Base-by-base conservation (phyloP, 2,797 vertebrate genomes). In the Loris lydekkerianus region DNA sequence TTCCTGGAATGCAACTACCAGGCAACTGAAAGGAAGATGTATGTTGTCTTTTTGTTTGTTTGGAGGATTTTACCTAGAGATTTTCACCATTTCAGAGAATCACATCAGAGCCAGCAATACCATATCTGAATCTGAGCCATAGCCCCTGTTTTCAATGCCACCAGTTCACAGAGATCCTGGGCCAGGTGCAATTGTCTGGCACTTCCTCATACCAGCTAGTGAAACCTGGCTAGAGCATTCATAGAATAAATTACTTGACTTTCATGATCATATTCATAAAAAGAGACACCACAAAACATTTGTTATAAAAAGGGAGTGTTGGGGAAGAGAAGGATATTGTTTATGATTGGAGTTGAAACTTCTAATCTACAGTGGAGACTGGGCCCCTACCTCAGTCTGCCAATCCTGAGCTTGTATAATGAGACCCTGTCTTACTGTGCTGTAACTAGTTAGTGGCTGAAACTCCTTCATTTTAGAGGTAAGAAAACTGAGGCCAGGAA, bases 181-280 rank as follows among this genome's bases (percentile, higher is more conserved):
- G n/a, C 25, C 34, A 34, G 25, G 25, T 78, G 3, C 27, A 34
- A 83, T 49, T 20, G 29, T 37, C 70, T 75, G 49, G 10, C 27
- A 34, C 53, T 77, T 43, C 20, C 43, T 82, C 70, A 82, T 4
- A 49, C 7, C 58, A 73, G 25, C 37, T 72, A 49, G 75, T 67
- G 14, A 43, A 86, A 43, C 67, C 43, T 63, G 7, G 1, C 25
- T 69, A 86, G 67, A 89, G 14, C 29, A 75, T 80, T 80, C 58
- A 86, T 15, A 25, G 63, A 46, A 81, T 76, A 21, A 76, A 63
- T 53, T 82, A 31, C 69, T 49, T 72, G 18, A 34, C 37, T 86
- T 86, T 95, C 86, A 86, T 37, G 65, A 76, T 82, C n/a, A 65
- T 83, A 82, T 78, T 93, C 87, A 49, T 69, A 58, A 94, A 76